A percentile compares a stretch with the other conserved stretches of the same genome.
Conservation (phyloP, 2,113 vertebrate genomes). For the Pituophis catenifer region DNA sequence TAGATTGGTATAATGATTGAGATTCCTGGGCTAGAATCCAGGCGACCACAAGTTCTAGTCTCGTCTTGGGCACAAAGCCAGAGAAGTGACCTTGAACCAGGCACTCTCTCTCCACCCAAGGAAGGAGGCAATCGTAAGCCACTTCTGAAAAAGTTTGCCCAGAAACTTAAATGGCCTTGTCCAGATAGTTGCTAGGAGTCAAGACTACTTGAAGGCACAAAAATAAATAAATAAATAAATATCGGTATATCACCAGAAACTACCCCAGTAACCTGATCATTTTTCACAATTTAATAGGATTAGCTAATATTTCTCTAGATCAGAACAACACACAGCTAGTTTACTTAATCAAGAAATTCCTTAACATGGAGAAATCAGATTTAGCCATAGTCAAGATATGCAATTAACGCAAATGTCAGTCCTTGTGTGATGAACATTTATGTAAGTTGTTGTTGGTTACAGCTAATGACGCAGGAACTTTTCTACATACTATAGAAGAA, state of each 20-base stretch:
- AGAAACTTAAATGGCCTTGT: background rate
- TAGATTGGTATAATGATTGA: background rate
- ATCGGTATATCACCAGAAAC: background rate
- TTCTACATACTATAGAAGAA: background rate
- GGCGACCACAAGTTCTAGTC: background rate
- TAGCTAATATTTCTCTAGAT: background rate
- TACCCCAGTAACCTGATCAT: background rate
- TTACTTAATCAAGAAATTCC: background rate
- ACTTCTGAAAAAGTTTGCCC: background rate
- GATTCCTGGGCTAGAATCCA: background rate
- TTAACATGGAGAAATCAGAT: background rate
- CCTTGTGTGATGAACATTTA: background rate
- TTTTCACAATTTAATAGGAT: background rate
- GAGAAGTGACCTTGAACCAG: background rate
- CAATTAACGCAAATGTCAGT: background rate
- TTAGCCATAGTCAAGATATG: background rate
- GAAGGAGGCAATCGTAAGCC: background rate
- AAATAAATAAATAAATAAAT: background rate
- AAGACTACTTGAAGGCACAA: background rate
- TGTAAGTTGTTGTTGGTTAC: background rate
- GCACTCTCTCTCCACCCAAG: background rate
- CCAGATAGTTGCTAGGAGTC: background rate
- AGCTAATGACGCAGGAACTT: background rate
- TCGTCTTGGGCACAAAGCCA: background rate
- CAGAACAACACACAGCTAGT: background rate